phyloP scores from a whole-genome alignment of 2,113 vertebrate species.

The Perca fluviatilis region DNA sequence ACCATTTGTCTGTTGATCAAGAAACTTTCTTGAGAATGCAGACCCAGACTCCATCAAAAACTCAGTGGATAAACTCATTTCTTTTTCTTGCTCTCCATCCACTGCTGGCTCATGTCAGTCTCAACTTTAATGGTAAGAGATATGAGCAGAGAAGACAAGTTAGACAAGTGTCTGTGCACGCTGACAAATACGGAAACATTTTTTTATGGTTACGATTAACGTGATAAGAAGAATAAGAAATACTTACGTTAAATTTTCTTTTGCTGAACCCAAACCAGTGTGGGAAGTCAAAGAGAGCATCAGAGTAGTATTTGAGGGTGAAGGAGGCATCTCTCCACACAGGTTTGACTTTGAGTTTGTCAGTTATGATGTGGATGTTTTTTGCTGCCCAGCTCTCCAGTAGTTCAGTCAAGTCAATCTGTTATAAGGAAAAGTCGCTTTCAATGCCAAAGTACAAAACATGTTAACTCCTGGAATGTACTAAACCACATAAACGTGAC shows the following conservation, averaged over 20 bases:
- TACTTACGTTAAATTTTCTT: slow-evolving; percentile 60
- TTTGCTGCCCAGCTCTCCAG: slow-evolving; percentile 62
- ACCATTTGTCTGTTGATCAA: not conserved
- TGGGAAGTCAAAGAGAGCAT: slow-evolving; percentile 80
- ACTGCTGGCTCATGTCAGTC: slow-evolving; percentile 30
- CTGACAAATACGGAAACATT: not conserved
- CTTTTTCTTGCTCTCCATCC: not conserved
- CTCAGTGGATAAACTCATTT: not conserved
- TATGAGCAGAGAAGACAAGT: not conserved
- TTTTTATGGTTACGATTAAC: not conserved
- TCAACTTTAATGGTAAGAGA: slow-evolving; percentile 39
- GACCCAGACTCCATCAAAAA: not conserved
- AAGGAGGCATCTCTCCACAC: slow-evolving; percentile 71
- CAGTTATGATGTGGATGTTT: slow-evolving; percentile 15
- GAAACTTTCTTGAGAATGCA: not conserved
- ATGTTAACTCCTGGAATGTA: not conserved
- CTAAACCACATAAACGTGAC: not conserved
- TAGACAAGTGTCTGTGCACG: not conserved
- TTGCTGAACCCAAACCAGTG: slow-evolving; percentile 81
- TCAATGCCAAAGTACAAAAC: not conserved
- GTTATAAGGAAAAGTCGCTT: not conserved
- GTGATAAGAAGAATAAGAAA: not conserved
- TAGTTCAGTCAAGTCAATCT: slow-evolving; percentile 74
- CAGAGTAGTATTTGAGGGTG: slow-evolving; percentile 78
- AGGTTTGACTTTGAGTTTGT: not conserved